Conservation (phyloP, 2,113 vertebrate species). For the Eulemur macaco region DNA sequence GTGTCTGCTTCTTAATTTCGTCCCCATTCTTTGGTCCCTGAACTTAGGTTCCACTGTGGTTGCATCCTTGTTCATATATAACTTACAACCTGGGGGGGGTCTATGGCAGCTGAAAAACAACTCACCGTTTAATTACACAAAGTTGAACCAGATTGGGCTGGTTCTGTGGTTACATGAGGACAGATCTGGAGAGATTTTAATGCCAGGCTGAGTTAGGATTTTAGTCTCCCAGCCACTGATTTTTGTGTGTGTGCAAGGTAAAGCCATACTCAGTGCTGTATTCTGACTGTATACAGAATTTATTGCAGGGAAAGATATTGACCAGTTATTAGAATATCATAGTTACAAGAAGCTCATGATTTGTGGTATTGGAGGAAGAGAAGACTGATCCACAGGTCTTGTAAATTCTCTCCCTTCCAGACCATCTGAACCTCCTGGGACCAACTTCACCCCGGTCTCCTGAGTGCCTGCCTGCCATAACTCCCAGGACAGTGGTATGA, state of each 20-base stretch:
- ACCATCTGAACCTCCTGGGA: not conserved
- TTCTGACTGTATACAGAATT: not conserved
- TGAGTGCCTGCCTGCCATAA: not conserved
- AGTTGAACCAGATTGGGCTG: too few relatives aligned
- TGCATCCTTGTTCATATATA: too few relatives aligned
- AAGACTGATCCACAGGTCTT: not conserved
- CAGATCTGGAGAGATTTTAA: not conserved
- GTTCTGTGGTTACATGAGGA: not conserved
- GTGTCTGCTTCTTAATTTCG: too few relatives aligned
- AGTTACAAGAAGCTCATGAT: not conserved
- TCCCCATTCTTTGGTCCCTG: too few relatives aligned
- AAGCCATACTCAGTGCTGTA: not conserved
- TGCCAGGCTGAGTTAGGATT: not conserved
- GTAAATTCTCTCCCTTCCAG: not conserved
- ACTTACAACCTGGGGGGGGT: too few relatives aligned
- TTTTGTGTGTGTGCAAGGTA: not conserved
- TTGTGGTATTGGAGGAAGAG: not conserved
- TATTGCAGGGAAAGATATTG: not conserved
- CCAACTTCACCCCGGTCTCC: not conserved
- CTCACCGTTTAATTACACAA: too few relatives aligned
- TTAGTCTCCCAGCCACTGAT: not conserved
- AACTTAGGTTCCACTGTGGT: too few relatives aligned
- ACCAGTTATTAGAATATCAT: not conserved
- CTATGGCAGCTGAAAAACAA: too few relatives aligned
- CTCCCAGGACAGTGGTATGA: accelerated